Evolutionary conservation across 1,140 invertebrate genomes (phyloP).

Genomic region (Fopius arisanus): DNA sequence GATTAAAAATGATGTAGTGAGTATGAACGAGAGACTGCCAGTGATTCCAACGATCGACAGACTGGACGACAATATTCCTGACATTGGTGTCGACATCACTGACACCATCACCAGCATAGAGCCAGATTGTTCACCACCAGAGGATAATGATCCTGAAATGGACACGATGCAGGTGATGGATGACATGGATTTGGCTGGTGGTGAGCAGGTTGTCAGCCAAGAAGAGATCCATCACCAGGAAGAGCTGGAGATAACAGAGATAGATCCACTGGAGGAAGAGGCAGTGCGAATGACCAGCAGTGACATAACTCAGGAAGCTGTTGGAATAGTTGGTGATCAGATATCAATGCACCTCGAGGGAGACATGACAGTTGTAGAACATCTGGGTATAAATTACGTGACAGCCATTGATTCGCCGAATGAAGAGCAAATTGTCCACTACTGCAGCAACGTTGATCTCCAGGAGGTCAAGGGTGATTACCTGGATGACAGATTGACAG

Average conservation of each 20-base stretch:
- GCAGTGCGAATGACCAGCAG: constrained; percentile 58
- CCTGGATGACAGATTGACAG: constrained; percentile 47
- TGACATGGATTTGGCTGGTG: constrained; percentile 53
- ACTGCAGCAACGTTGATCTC: constrained; percentile 54
- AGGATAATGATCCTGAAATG: constrained; percentile 41
- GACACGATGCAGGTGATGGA: constrained; percentile 56
- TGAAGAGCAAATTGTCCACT: constrained; percentile 54
- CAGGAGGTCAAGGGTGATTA: constrained; percentile 55
- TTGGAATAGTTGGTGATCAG: constrained; percentile 57
- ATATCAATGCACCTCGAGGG: constrained; percentile 58
- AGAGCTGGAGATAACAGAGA: constrained; percentile 52
- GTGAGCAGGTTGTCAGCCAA: constrained; percentile 55
- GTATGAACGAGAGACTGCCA: constrained; percentile 44
- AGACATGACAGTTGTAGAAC: constrained; percentile 60
- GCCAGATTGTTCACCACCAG: background rate
- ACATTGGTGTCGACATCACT: background rate
- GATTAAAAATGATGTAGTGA: constrained; percentile 52
- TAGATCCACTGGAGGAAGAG: constrained; percentile 58
- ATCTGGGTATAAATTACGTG: constrained; percentile 62
- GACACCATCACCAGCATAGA: background rate
- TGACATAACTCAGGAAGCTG: constrained; percentile 51
- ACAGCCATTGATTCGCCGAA: constrained; percentile 53
- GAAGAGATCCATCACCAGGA: constrained; percentile 56
- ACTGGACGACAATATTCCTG: constrained; percentile 20
- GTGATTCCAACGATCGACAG: constrained; percentile 11